Evolutionary conservation across 35 echinoderm and acorn worm genomes (phyloP), one percentile per base, ranked within the genome.

Genomic region (Strongylocentrotus purpuratus): DNA sequence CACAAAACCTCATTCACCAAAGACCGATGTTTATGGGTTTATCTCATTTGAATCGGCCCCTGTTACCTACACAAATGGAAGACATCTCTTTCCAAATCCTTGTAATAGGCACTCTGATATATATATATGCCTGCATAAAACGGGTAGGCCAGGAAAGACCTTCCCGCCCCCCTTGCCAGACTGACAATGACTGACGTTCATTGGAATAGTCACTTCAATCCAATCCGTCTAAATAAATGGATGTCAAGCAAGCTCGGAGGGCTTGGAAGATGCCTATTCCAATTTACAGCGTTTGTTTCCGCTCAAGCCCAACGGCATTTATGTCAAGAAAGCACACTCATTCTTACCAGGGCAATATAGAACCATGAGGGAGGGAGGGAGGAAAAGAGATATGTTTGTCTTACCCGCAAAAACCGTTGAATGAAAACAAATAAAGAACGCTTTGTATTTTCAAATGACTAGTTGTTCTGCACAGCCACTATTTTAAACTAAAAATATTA

Each of bases 141-240:
- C 5, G 15, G 48, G n/a, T 4, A 89, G 87, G 14, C 32, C 31
- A 89, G 33, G 87, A 89, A 33, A 89, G 32, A 33, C 7, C 18
- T 25, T 89, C 45, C 87, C 15, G 32, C 87, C 33, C 32, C 86
- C 33, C 32, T 89, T 28, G 87, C 87, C 87, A 33, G 87, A 41
- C 33, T 89, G 32, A 89, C 87, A 33, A 46, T 89, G 87, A 89
- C 87, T 89, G 87, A 89, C 87, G 45, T 33, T 89, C 45, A 89
- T 89, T 89, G 87, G 87, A 45, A 89, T 33, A 89, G 45, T 89
- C 87, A 33, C 87, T 89, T 89, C 87, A 45, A 89, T 89, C 33
- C 87, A 89, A 89, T 89, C 87, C 87, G 87, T 89, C 87, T 20
- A 45, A 89, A 89, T 89, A 46, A 89, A 89, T 33, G 45, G 65